Conservation (phyloP, 2,797 vertebrate species). For the Clarias pachynema region DNA sequence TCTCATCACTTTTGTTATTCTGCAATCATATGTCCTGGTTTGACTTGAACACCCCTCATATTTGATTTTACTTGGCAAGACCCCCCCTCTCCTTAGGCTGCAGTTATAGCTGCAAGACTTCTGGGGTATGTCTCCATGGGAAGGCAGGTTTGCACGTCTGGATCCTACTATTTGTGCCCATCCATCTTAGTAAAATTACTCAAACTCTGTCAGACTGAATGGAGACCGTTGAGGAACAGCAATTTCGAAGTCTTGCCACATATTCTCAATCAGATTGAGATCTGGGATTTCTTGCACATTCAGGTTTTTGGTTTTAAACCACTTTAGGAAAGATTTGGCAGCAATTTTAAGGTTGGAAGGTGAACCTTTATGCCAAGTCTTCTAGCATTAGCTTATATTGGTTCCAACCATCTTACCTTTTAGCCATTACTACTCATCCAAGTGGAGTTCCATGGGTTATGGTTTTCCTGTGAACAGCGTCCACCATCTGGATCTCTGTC, state of each 20-base stretch:
- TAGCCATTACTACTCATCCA: neutral
- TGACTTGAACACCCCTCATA: neutral
- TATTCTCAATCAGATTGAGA: neutral
- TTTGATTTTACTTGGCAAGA: neutral
- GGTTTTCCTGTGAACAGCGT: slow-evolving; percentile 1
- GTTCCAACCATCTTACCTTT: neutral
- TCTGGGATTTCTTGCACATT: neutral
- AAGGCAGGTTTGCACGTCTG: neutral
- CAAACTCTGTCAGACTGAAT: neutral
- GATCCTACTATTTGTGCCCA: neutral
- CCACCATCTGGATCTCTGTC: neutral
- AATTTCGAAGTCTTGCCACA: slow-evolving; percentile 16
- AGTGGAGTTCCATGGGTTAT: neutral
- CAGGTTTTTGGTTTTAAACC: slow-evolving; percentile 1
- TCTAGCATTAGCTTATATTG: neutral
- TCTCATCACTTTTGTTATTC: too few species aligned
- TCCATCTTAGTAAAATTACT: neutral
- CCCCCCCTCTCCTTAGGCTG: neutral
- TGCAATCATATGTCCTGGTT: too few species aligned
- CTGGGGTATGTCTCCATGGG: neutral
- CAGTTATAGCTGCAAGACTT: neutral
- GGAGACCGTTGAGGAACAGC: slow-evolving; percentile 9
- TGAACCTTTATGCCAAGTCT: neutral
- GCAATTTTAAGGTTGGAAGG: neutral
- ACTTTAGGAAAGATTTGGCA: slow-evolving; percentile 9